Conservation (phyloP, 1,140 invertebrate genomes). For the Brachystomella parvula region DNA sequence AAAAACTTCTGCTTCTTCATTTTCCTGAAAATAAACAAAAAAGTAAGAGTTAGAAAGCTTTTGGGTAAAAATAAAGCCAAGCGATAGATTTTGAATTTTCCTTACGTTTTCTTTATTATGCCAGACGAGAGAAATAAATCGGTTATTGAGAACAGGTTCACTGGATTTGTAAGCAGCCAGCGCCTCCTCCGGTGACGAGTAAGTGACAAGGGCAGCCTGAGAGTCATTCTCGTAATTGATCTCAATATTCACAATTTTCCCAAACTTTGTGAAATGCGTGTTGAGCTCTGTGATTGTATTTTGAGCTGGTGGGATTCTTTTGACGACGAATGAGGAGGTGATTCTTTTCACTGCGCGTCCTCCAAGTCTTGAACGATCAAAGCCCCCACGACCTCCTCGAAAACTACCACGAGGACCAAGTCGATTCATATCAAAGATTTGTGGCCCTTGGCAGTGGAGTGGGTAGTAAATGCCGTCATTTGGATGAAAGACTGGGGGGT, state of each 20-base stretch:
- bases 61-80: neutral
- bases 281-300: constrained; percentile 93
- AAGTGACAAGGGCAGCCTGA: constrained; percentile 86
- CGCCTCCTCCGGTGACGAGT: constrained; percentile 77
- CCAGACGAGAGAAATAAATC: constrained; percentile 61
- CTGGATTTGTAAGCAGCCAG: constrained; percentile 86
- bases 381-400: constrained; percentile 43
- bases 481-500: constrained; percentile 41
- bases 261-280: constrained; percentile 92
- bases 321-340: constrained; percentile 78
- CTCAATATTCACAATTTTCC: constrained; percentile 94
- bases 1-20: constrained; percentile 23
- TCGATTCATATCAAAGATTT: neutral
- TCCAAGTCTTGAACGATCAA: constrained; percentile 65
- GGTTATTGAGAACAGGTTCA: constrained; percentile 93
- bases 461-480: too few species aligned
- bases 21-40: too few species aligned
- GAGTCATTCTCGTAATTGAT: constrained; percentile 80
- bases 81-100: too few species aligned
- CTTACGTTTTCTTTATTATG: constrained; percentile 45
- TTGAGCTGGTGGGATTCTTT: constrained; percentile 78
- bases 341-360: constrained; percentile 44
- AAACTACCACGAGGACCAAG: constrained; percentile 15
- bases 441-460: too few species aligned
- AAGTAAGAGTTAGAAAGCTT: too few species aligned